phyloP scores from a whole-genome alignment of 2,888 invertebrate species.

The Dryococelus australis region DNA sequence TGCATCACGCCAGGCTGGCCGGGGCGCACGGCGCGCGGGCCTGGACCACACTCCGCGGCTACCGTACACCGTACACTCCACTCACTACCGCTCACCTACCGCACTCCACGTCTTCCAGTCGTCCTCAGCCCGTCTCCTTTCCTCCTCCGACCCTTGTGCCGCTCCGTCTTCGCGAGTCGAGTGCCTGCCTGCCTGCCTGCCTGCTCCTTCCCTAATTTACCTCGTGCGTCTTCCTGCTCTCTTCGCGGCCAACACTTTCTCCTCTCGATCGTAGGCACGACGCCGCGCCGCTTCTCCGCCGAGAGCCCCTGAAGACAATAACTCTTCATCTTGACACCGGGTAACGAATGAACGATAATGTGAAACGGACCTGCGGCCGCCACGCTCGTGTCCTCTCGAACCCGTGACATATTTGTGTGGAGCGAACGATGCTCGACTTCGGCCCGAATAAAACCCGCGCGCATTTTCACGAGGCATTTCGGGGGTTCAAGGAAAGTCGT shows the following conservation, averaged over 20 bases:
- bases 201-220: neutral
- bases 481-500: too few species aligned
- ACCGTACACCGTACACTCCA: too few species aligned
- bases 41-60: too few species aligned
- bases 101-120: too few species aligned
- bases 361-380: slow-evolving; percentile 8
- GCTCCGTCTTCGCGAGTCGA: too few species aligned
- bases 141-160: too few species aligned
- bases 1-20: too few species aligned
- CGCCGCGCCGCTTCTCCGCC: neutral
- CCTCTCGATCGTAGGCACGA: neutral
- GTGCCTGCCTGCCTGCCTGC: too few species aligned
- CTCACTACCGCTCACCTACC: too few species aligned
- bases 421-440: neutral
- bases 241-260: neutral
- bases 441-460: neutral
- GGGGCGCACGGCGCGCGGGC: too few species aligned
- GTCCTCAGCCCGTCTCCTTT: too few species aligned
- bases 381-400: neutral
- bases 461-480: too few species aligned
- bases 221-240: neutral
- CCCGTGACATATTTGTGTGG: neutral
- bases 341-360: neutral
- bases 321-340: neutral
- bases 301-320: neutral